These are phyloP conservation scores for Hafferia zeledoni DNA, from an alignment of 2,797 vertebrate genomes.

Conservation along the genomic window DNA sequence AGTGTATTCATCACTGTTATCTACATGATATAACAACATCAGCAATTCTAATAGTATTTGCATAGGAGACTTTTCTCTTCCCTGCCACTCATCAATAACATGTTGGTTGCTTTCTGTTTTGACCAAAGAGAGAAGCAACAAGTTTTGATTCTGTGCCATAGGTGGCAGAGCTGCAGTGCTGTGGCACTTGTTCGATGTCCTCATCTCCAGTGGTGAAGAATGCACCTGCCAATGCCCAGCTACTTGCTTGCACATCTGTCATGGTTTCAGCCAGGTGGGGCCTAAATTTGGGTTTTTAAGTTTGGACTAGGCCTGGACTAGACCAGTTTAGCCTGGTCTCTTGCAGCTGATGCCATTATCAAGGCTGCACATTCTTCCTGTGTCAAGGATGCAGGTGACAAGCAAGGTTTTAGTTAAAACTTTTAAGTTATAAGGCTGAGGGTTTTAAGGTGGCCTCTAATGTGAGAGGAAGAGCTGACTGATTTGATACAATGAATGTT, in stretches of 20 bases:
- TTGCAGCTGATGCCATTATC: not conserved
- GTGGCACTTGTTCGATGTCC: accelerated
- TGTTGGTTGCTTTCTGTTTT: not conserved
- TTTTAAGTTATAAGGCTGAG: not conserved
- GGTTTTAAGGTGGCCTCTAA: not conserved
- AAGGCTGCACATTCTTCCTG: not conserved
- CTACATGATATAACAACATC: not conserved
- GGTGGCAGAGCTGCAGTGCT: not conserved
- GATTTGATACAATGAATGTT: accelerated
- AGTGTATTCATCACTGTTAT: not conserved
- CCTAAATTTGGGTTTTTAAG: too few species aligned
- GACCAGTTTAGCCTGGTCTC: not conserved
- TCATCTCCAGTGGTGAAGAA: not conserved
- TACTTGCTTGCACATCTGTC: not conserved
- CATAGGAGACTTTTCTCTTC: not conserved
- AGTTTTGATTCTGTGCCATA: not conserved
- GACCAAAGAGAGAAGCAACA: not conserved
- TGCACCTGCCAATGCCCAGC: not conserved
- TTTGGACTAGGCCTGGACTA: too few species aligned
- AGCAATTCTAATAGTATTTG: not conserved
- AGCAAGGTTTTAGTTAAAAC: not conserved
- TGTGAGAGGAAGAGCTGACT: not conserved
- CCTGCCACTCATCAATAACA: not conserved
- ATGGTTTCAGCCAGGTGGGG: too few species aligned
- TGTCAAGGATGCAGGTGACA: not conserved